These are phyloP conservation scores for Pteropus rufus DNA, from an alignment of 2,797 vertebrate genomes.

Conservation along the genomic window DNA sequence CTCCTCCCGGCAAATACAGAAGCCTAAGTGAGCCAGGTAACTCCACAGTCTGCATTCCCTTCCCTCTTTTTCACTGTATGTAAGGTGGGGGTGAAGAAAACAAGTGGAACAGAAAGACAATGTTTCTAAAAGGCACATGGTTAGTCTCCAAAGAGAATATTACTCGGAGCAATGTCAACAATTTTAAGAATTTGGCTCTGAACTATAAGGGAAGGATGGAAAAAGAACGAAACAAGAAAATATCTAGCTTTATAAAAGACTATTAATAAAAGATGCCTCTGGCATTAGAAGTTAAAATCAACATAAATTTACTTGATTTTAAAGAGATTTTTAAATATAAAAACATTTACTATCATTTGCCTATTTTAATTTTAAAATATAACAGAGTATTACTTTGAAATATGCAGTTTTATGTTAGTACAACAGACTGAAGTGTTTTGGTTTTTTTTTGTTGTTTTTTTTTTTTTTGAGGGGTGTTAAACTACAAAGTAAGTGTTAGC, in stretches of 20 bases:
- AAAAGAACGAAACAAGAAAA: not conserved
- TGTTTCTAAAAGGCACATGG: not conserved
- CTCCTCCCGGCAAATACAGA: not conserved
- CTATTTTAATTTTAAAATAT: not conserved
- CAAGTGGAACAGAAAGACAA: not conserved
- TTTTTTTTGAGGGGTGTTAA: not conserved
- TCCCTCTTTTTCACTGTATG: accelerated
- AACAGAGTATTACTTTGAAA: not conserved
- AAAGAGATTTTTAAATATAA: not conserved
- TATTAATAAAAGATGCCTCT: not conserved
- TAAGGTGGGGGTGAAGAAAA: not conserved
- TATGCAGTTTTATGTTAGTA: not conserved
- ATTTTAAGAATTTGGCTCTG: not conserved
- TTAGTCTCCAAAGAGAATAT: not conserved
- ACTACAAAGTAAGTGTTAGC: not conserved
- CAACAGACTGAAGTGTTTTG: not conserved
- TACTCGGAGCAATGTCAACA: not conserved
- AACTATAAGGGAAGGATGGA: not conserved
- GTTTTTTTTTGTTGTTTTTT: too few species aligned
- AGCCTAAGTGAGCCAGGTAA: not conserved
- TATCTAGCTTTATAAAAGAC: not conserved
- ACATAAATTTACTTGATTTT: not conserved
- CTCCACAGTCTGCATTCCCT: not conserved
- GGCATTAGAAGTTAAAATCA: not conserved
- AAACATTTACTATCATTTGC: not conserved